Conservation (phyloP, 2,888 invertebrate genomes). For the Scaptomyza flava region DNA sequence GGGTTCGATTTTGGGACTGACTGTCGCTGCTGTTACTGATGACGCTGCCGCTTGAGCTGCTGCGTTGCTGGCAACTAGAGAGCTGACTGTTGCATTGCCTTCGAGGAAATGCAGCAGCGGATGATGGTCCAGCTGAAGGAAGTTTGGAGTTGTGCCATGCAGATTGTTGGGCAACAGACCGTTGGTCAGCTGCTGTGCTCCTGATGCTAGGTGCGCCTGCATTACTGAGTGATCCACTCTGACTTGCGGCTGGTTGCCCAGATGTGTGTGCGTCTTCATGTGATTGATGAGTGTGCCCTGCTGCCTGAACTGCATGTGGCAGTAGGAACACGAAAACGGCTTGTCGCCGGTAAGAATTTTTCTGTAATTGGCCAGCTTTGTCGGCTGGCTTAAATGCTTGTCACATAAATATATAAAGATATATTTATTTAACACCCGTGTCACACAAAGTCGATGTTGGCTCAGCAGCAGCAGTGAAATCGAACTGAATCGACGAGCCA, state of each 20-base stretch:
- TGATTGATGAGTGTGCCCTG: conserved; percentile 36
- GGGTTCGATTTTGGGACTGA: conserved; percentile 24
- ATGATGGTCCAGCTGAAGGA: conserved; percentile 63
- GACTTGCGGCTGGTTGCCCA: conserved; percentile 20
- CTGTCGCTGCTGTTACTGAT: conserved; percentile 6
- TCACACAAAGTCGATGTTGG: conserved; percentile 25
- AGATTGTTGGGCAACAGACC: conserved; percentile 29
- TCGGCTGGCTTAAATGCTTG: conserved; percentile 20
- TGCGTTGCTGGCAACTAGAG: conserved; percentile 50
- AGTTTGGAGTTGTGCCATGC: conserved; percentile 21
- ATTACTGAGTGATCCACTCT: conserved; percentile 23
- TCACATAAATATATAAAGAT: conserved; percentile 21
- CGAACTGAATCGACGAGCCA: conserved; percentile 17
- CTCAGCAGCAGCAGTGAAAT: conserved; percentile 20
- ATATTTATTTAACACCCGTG: conserved; percentile 26
- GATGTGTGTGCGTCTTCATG: conserved; percentile 35
- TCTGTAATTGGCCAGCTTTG: conserved; percentile 33
- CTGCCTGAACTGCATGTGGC: conserved; percentile 36
- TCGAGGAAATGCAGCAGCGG: conserved; percentile 72
- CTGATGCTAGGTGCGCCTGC: conserved; percentile 27
- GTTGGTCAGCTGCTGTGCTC: conserved; percentile 34
- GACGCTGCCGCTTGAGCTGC: conserved; percentile 28
- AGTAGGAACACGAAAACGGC: conserved; percentile 39
- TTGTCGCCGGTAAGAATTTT: conserved; percentile 36
- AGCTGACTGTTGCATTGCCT: conserved; percentile 67